Evolutionary conservation across 1,140 invertebrate genomes (phyloP), one percentile per base, ranked within the genome.

Genomic region (Capitella teleta): DNA sequence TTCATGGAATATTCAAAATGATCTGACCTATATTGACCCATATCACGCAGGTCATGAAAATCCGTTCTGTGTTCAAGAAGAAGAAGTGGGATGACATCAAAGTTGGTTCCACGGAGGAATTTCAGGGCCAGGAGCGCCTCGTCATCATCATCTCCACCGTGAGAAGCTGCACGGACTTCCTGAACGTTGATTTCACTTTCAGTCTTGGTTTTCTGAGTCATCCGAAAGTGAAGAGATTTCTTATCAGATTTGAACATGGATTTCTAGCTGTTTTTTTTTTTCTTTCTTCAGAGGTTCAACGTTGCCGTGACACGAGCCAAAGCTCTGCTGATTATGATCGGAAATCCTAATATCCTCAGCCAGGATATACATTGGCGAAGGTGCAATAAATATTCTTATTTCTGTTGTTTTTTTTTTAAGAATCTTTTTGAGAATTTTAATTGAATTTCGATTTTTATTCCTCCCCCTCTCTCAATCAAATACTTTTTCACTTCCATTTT

Each of bases 91-190:
- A 62, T 26, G 57, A 59, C 30, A 58, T 75, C 26, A 73, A 91
- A 78, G 78, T 95, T 25, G 91, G 89, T 1, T 86, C 85, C 5
- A 88, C 94, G 2, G 92, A 97, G 76, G 90, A 96, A 64, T 96
- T 95, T 67, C 93, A 97, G 72, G 92, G 91, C 2, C 82, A 91
- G 73, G 91, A 96, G 69, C 77, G 82, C 43, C 79, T 82, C 30
- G 78, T 91, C 2, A 87, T 96, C 38, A 79, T 96, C 1, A 74
- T 97, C 26, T 87, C 86, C 3, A 84, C 86, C 0, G 91, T 95
- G 0, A 77, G 89, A 37, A 63, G 62, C 55, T 58, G 58, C 36
- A 58, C 59, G 16, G 53, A 60, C 12, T 65, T 56, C 55, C 49
- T 66, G 18, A 49, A 44, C 3, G 28, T 57, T 6, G 62, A 69